Base-by-base conservation (phyloP, 2,797 vertebrate species). In the Lepilemur septentrionalis region DNA sequence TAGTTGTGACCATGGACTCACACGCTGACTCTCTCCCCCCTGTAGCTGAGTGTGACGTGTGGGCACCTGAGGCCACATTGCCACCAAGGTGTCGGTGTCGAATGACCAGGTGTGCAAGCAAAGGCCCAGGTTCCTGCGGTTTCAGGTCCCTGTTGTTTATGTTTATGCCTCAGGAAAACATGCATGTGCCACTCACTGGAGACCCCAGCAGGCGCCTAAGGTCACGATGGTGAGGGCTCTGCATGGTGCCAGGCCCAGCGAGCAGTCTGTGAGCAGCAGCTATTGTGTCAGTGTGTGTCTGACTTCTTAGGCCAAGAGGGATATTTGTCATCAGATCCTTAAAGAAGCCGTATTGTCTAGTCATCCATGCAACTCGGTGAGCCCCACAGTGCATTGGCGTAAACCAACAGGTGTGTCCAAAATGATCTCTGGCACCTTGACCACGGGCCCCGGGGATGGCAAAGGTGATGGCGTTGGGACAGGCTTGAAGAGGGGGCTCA, bases 171-270 rank as follows among this genome's bases (percentile, higher is more conserved):
- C 30, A 1, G 69, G 20, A 38, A 89, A 70, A 6, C 1, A 25
- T 0, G 0, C 17, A 2, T 0, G 0, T 4, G 10, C 14, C 82
- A 4, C 46, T 35, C 23, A 18, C 22, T 15, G 3, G 22, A 1
- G 57, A 38, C 57, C 41, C 38, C 3, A 0, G 28, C 17, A 30
- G 65, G 55, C 28, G 0, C n/a, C 0, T 3, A 18, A 30, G 41
- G 22, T 79, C 75, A 1, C 2, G 28, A 32, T 0, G 35, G 32
- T 5, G 0, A 10, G 2, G 50, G 30, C n/a, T 38, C 48, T 1
- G 35, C 23, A 17, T 10, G 4, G 20, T 3, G 0, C 38, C 22
- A 11, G 86, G 55, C 46, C 25, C 6, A 55, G 23, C 8, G 8
- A 70, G 43, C 4, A 0, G 4, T 22, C 50, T 2, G 0, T 9